Conservation (phyloP, 2,888 invertebrate genomes). For the Drosophila anomelani region DNA sequence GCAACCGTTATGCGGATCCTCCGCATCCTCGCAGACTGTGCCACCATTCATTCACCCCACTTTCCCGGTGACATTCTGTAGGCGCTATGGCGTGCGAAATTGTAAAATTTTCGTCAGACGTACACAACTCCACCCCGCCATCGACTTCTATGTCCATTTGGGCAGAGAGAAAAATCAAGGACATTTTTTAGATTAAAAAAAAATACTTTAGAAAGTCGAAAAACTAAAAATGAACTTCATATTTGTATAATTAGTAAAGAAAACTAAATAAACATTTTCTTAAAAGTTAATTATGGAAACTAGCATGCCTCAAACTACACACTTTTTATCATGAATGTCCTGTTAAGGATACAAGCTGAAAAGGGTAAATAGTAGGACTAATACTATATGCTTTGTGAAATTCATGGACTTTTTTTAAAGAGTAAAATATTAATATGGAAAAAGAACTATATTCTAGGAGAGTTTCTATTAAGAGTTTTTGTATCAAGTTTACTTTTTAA, state of each 20-base stretch:
- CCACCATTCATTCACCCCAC: constrained; percentile 38
- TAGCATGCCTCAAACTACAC: background rate
- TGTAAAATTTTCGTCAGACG: constrained; percentile 70
- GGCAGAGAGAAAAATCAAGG: constrained; percentile 4
- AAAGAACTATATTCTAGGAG: too few species aligned
- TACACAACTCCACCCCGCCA: constrained; percentile 2
- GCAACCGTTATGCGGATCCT: constrained; percentile 12
- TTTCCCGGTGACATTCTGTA: constrained; percentile 70
- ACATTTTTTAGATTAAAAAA: background rate
- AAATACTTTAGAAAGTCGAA: too few species aligned
- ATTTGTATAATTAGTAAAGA: background rate
- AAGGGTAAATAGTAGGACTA: background rate
- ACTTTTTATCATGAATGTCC: background rate
- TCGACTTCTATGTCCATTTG: constrained; percentile 44
- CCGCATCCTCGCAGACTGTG: constrained; percentile 9
- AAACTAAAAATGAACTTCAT: background rate
- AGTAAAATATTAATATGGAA: too few species aligned
- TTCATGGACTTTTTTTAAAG: too few species aligned
- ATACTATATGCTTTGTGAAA: too few species aligned
- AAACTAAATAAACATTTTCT: background rate
- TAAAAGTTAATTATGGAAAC: background rate
- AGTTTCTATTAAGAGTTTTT: too few species aligned
- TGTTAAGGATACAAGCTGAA: background rate
- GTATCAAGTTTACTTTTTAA: background rate
- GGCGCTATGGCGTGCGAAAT: constrained; percentile 79